Evolutionary conservation across 1,140 invertebrate genomes (phyloP), one percentile per base, ranked within the genome.

Genomic region (Drosophila ficusphila): DNA sequence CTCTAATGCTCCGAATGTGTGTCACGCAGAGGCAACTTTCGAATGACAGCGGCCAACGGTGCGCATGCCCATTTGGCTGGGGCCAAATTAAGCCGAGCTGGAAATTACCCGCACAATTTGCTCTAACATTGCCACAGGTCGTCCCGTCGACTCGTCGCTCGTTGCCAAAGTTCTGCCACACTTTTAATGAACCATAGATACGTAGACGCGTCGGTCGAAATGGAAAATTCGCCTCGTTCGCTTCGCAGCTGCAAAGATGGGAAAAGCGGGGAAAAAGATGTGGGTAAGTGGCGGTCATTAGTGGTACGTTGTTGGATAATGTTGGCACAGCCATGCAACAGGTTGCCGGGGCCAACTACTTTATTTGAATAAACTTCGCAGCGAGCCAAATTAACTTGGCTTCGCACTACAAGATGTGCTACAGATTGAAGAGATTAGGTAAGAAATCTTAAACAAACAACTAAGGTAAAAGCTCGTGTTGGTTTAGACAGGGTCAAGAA

Each of bases 11-110:
- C 67, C 23, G 81, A 88, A 88, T 88, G 82, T 88, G 65, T 88
- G 82, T 88, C 82, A 88, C 65, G 83, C 82, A 78, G 78, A 42
- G 70, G 77, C 83, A 82, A 88, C 82, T 88, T 88, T 88, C 82
- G 78, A 88, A 88, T 89, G 82, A 88, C 82, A 82, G 76, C 54
- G 68, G 14, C 71, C 38, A 68, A 42, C 65, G 47, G 57, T 67
- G 69, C 57, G 52, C 79, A 85, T 85, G 79, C 75, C 74, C 79
- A 41, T 19, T 23, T 41, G 25, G 25, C 39, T 44, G 7, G 12
- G 44, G 25, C 58, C 58, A 57, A 83, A 79, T 79, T 75, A 61
- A 85, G 53, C 57, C 58, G 31, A 57, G 51, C 64, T 68, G 39
- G 29, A 72, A 81, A 88, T 88, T 88, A 76, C 76, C 81, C 76